Evolutionary conservation across 1,140 invertebrate genomes (phyloP), one percentile per base, ranked within the genome.

Genomic region (Mercenaria mercenaria): DNA sequence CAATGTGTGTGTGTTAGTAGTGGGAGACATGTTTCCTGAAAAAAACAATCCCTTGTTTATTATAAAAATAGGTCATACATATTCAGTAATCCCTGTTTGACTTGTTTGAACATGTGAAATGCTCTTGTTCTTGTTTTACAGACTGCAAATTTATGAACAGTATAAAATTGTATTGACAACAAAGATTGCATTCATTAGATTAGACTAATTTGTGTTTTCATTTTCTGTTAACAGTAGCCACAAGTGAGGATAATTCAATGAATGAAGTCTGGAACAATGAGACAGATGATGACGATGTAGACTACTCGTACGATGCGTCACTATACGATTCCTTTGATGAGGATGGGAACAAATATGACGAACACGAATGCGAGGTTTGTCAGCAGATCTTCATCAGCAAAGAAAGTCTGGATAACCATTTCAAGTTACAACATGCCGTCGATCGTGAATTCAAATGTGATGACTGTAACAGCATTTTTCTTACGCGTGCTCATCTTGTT

Each of bases 171-270:
- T n/a, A n/a, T n/a, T n/a, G n/a, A n/a, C n/a, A n/a, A n/a, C n/a
- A n/a, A n/a, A n/a, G n/a, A n/a, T n/a, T n/a, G n/a, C n/a, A n/a
- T n/a, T n/a, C n/a, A n/a, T n/a, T n/a, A n/a, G n/a, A n/a, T n/a
- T n/a, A n/a, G n/a, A n/a, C n/a, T n/a, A n/a, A n/a, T n/a, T n/a
- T n/a, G n/a, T n/a, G n/a, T n/a, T n/a, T n/a, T n/a, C n/a, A n/a
- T n/a, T n/a, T n/a, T n/a, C n/a, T n/a, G n/a, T n/a, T n/a, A n/a
- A n/a, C 41, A 69, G 59, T 50, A 10, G 52, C 69, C 0, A 84
- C 81, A 69, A 84, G 81, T 69, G 81, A 84, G 20, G 81, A 84
- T 41, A 84, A 84, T 41, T 84, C 81, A 0, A 84, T 84, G 81
- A 56, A 8, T 67, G 81, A 84, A 39, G 61, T 52, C 1, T 84